phyloP scores from a whole-genome alignment of 64 coral and sea anemone genomes.

The Exaiptasia diaphana region DNA sequence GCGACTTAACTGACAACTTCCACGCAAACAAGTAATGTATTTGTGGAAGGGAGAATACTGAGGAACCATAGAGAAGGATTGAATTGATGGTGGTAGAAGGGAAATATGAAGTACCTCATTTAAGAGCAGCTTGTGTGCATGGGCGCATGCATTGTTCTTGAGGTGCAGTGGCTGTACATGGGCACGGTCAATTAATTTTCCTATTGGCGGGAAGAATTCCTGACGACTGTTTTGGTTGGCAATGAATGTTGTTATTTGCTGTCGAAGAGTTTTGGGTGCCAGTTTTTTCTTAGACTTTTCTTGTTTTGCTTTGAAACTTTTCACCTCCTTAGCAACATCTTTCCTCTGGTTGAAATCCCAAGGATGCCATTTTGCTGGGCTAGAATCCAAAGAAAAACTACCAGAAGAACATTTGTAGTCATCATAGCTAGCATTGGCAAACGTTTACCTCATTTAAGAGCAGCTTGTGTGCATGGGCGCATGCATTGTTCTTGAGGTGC shows the following conservation, averaged over 20 bases:
- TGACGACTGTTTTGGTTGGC: neutral
- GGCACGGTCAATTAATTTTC: constrained; percentile 1
- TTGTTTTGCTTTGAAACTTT: neutral
- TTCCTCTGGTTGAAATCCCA: neutral
- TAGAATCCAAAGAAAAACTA: neutral
- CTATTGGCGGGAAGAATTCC: constrained; percentile 23
- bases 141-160: constrained; percentile 1
- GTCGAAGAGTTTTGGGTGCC: neutral
- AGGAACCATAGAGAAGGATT: neutral
- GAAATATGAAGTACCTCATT: neutral
- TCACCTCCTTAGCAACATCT: neutral
- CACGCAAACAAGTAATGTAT: neutral
- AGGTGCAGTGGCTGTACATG: constrained; percentile 2
- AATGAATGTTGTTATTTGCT: constrained; percentile 14
- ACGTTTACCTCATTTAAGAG: constrained; percentile 6
- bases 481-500: constrained; percentile 36
- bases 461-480: neutral
- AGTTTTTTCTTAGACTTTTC: constrained; percentile 4
- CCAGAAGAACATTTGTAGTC: neutral
- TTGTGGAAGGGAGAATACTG: neutral
- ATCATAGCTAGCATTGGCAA: neutral
- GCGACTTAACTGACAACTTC: neutral
- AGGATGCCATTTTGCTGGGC: neutral
- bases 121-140: neutral
- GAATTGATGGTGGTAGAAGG: neutral